Evolutionary conservation across 2,113 vertebrate genomes (phyloP), one percentile per base, ranked within the genome.

Genomic region (rat (Rattus norvegicus)): DNA sequence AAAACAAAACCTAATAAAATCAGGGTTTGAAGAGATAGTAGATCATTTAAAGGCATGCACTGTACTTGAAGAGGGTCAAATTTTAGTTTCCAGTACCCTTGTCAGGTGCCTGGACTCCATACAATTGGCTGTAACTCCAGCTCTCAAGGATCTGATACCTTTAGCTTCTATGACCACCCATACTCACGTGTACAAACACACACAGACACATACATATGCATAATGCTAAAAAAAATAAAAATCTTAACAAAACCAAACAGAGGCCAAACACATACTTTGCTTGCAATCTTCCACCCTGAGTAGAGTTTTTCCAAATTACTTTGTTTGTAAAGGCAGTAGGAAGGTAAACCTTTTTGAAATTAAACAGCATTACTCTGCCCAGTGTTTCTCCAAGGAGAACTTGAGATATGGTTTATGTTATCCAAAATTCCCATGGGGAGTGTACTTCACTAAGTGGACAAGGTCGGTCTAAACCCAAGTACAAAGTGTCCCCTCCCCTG

Each of bases 301-400:
- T 22, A 88, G 43, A 52, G 20, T 69, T 26, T 75, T 90, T 75
- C 81, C 26, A 75, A 93, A 93, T 88, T 49, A 75, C 47, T 90
- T 89, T 77, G 39, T 67, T 95, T 84, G 30, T 17, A 92, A 96
- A 39, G 33, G 28, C 47, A 93, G 43, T 19, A 2, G 61, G 30
- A 83, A 89, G n/a, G 36, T 59, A 84, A 75, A 52, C 28, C 14
- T n/a, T n/a, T 19, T 52, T 54, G 80, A 65, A 65, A 87, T 92
- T 47, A 67, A 28, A 54, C 61, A 13, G 61, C 69, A 49, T 0
- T 0, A 14, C 94, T 52, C n/a, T 52, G 10, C 30, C 13, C 16
- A 88, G 80, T 16, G 88, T 92, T 95, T 88, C 61, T 95, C 75
- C 70, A 65, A 93, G 83, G 70, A 92, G 63, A 61, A 90, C 69